A percentile compares a stretch with the other conserved stretches of the same genome.
These are phyloP conservation scores for Phoebastria nigripes DNA, from an alignment of 2,797 vertebrate species.

Conservation along the genomic window DNA sequence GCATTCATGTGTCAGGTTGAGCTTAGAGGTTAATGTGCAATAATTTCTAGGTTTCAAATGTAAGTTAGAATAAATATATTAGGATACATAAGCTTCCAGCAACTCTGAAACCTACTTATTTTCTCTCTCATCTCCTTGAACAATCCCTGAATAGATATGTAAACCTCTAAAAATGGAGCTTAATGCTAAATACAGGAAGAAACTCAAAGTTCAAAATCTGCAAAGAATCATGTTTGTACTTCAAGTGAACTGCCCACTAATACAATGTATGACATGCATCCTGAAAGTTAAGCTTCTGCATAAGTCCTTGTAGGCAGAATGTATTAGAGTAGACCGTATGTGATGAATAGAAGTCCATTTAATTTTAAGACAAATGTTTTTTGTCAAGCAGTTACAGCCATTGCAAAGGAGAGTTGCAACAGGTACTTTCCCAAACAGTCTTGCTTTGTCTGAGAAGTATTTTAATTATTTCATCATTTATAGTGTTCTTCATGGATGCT, in stretches of 20 bases:
- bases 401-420: not conserved
- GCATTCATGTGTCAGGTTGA: not conserved
- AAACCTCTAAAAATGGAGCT: not conserved
- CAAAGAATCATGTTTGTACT: rapidly evolving
- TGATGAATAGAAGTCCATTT: not conserved
- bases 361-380: not conserved
- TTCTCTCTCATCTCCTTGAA: not conserved
- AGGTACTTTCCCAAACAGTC: not conserved
- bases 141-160: not conserved
- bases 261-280: not conserved
- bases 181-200: not conserved
- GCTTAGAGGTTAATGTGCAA: not conserved
- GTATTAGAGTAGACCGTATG: not conserved
- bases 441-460: not conserved
- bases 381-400: not conserved
- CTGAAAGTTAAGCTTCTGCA: not conserved
- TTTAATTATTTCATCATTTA: not conserved
- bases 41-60: not conserved
- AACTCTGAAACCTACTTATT: not conserved
- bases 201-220: not conserved
- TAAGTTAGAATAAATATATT: not conserved
- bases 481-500: not conserved
- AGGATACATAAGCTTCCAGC: not conserved
- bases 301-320: not conserved
- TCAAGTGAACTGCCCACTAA: not conserved